phyloP scores from a whole-genome alignment of 2,888 invertebrate species.

The Graphium colonna region DNA sequence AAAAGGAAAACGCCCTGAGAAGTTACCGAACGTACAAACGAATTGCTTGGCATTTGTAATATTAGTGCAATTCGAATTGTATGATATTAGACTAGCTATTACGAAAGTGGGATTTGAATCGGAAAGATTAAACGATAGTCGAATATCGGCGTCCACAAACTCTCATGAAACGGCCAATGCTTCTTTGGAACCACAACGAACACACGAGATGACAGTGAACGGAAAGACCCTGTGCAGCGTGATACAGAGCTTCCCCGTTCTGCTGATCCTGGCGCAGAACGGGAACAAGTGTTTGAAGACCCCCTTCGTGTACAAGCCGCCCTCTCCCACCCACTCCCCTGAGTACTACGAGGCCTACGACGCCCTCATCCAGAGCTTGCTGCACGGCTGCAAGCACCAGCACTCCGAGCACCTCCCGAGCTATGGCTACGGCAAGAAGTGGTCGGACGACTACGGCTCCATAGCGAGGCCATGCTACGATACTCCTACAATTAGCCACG shows the following conservation, averaged over 20 bases:
- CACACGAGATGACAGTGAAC: constrained; percentile 51
- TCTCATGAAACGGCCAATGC: not conserved
- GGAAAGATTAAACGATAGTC: not conserved
- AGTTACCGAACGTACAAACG: no score
- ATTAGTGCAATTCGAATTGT: no score
- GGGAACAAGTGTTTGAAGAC: constrained; percentile 58
- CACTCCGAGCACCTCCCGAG: constrained; percentile 24
- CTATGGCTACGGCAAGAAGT: constrained; percentile 36
- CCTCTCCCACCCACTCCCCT: constrained; percentile 59
- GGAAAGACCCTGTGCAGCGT: constrained; percentile 58
- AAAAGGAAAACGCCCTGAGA: no score
- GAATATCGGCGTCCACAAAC: not conserved
- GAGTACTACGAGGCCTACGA: constrained; percentile 70
- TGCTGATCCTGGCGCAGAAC: constrained; percentile 66
- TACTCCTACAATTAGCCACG: not conserved
- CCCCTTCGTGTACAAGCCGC: constrained; percentile 62
- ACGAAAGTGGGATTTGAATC: not conserved
- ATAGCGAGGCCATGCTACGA: constrained; percentile 24
- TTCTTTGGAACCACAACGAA: not conserved
- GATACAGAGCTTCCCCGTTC: constrained; percentile 63
- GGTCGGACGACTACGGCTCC: constrained; percentile 14
- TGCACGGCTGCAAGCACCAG: constrained; percentile 34
- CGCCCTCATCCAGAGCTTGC: constrained; percentile 50
- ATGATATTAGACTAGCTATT: no score
- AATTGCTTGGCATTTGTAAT: no score